phyloP scores from a whole-genome alignment of 2,113 vertebrate species.

The Chionodraco myersi region DNA sequence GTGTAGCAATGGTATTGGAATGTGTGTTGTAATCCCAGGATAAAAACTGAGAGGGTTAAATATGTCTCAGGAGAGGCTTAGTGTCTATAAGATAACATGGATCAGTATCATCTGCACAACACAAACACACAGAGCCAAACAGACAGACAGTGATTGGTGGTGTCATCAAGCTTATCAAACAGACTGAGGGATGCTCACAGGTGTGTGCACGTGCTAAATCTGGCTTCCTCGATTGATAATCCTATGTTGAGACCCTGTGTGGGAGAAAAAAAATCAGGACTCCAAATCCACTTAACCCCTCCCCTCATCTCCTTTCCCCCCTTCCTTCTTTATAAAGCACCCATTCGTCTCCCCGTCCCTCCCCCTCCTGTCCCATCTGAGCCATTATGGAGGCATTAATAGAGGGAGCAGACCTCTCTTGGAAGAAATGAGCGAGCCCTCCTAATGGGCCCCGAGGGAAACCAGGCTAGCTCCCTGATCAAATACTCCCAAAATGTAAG shows the following conservation, averaged over 20 bases:
- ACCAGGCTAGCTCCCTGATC: slow-evolving; percentile 59
- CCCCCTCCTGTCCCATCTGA: slow-evolving; percentile 57
- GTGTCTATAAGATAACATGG: slow-evolving; percentile 31
- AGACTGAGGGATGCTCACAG: background rate
- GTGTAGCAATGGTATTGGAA: background rate
- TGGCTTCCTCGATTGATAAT: slow-evolving; percentile 60
- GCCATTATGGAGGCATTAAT: slow-evolving; percentile 66
- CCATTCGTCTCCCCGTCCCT: background rate
- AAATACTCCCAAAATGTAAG: slow-evolving; percentile 70
- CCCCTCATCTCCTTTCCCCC: slow-evolving; percentile 15
- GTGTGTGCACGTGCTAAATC: slow-evolving; percentile 20
- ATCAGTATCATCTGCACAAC: slow-evolving; percentile 49
- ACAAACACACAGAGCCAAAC: background rate
- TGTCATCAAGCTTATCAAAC: slow-evolving; percentile 29
- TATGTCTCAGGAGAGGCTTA: slow-evolving; percentile 50
- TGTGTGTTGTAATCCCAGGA: slow-evolving; percentile 37
- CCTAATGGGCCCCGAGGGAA: slow-evolving; percentile 69
- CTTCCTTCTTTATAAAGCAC: slow-evolving; percentile 27
- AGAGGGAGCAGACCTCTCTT: slow-evolving; percentile 48
- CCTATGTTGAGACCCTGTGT: slow-evolving; percentile 57
- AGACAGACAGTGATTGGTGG: slow-evolving; percentile 1
- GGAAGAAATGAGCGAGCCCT: slow-evolving; percentile 35
- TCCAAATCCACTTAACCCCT: slow-evolving; percentile 68
- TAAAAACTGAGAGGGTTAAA: slow-evolving; percentile 41
- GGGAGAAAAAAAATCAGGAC: slow-evolving; percentile 55